Evolutionary conservation across 2,113 vertebrate genomes (phyloP), one percentile per base, ranked within the genome.

Genomic region (Hypanus sabinus): DNA sequence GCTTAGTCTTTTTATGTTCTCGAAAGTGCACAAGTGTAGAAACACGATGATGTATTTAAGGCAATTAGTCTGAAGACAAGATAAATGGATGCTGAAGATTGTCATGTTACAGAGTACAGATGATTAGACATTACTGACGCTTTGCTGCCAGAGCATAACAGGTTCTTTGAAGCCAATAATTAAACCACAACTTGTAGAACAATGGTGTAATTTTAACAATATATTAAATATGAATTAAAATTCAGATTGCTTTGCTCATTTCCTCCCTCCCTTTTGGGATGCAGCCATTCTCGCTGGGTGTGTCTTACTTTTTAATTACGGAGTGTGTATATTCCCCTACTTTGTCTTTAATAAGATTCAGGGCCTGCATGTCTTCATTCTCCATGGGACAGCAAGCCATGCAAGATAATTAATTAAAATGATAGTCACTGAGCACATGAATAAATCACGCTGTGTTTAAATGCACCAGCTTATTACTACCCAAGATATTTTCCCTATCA

Each of bases 61-160:
- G 97, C 98, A 98, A 98, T 98, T 98, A 98, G 97, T 97, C 97
- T 97, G 97, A 96, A 97, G 97, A 99, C 98, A 99, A 99, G 98
- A 99, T 98, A 98, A 99, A 99, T 98, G 98, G 98, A 98, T 97
- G 97, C 96, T 97, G 97, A 97, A 97, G 97, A 96, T 97, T 97
- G 96, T 97, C 97, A 98, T 97, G 96, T 97, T 97, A 97, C 96
- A 96, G 97, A 98, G 97, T 96, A 97, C 97, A 96, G 95, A 96
- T 97, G 97, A 97, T 97, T 97, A 96, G 96, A 96, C 95, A 97
- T 95, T 95, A 95, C 95, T 96, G 96, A 96, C 96, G 97, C 97
- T 96, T 96, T 96, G 97, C 96, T 97, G 97, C 97, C 97, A 97
- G 97, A 98, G 98, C 97, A 97, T 97, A 98, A 92, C 88, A 36